Evolutionary conservation across 2,113 vertebrate genomes (phyloP).

Genomic region (Apus apus): DNA sequence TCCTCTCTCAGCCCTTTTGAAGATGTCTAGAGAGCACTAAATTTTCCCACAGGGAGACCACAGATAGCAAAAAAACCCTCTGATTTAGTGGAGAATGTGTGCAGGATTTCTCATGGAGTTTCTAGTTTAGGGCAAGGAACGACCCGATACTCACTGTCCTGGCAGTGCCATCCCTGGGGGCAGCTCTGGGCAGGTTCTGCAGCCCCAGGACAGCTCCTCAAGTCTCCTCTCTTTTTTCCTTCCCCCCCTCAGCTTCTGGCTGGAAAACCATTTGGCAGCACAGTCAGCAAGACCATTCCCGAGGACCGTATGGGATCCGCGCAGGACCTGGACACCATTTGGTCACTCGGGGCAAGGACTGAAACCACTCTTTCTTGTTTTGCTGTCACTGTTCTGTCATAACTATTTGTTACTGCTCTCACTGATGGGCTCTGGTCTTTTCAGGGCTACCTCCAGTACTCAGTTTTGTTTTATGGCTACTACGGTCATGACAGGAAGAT

Average conservation of each 20-base stretch:
- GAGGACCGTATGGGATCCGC: constrained; percentile 84
- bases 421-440: background rate
- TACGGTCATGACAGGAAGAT: constrained; percentile 91
- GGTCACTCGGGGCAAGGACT: constrained; percentile 95
- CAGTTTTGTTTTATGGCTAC: constrained; percentile 96
- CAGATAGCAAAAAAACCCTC: background rate
- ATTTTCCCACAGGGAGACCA: background rate
- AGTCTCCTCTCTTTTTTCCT: background rate
- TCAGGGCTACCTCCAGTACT: constrained; percentile 98
- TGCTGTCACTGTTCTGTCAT: rapidly evolving
- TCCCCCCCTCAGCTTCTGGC: constrained; percentile 85
- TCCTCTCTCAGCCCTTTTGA: background rate
- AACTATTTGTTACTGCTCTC: background rate
- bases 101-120: background rate
- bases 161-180: rapidly evolving
- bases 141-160: rapidly evolving
- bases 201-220: background rate
- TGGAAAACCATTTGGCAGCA: constrained; percentile 91
- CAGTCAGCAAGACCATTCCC: constrained; percentile 92
- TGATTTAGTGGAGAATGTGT: background rate
- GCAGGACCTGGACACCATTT: constrained; percentile 97
- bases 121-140: background rate
- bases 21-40: background rate
- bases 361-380: background rate
- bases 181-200: background rate